Percentiles rank a stretch among this genome's conserved stretches.
Conservation (phyloP, 2,113 vertebrate genomes). For the Gobio gobio region DNA sequence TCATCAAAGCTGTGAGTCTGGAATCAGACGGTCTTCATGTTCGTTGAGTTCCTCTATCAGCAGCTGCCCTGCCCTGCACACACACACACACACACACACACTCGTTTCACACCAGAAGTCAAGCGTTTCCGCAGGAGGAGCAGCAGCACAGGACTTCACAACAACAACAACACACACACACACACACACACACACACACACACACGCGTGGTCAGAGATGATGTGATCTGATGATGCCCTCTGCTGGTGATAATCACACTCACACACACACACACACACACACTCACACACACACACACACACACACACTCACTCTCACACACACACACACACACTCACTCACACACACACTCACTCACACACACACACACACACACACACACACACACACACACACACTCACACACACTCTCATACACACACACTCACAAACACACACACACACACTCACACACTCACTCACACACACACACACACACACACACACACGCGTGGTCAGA, state of each 20-base stretch:
- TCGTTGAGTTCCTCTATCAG: constrained; percentile 26
- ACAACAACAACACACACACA: neutral
- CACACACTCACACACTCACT: neutral
- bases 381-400: neutral
- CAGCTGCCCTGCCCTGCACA: constrained; percentile 17
- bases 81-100: too few relatives aligned
- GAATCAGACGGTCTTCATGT: neutral
- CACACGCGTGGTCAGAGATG: neutral
- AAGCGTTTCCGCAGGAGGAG: constrained; percentile 10
- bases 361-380: neutral
- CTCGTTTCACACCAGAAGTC: constrained; percentile 35
- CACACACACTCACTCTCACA: too few relatives aligned
- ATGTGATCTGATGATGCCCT: neutral
- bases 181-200: neutral
- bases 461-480: neutral
- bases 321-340: too few relatives aligned
- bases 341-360: neutral
- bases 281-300: too few relatives aligned
- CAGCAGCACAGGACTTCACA: neutral
- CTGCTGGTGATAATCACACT: neutral
- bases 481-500: neutral
- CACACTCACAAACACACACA: neutral
- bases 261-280: too few relatives aligned
- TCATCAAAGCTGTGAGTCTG: neutral
- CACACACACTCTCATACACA: neutral